Conservation (phyloP, 2,888 invertebrate genomes). For the Epirrita christyi region DNA sequence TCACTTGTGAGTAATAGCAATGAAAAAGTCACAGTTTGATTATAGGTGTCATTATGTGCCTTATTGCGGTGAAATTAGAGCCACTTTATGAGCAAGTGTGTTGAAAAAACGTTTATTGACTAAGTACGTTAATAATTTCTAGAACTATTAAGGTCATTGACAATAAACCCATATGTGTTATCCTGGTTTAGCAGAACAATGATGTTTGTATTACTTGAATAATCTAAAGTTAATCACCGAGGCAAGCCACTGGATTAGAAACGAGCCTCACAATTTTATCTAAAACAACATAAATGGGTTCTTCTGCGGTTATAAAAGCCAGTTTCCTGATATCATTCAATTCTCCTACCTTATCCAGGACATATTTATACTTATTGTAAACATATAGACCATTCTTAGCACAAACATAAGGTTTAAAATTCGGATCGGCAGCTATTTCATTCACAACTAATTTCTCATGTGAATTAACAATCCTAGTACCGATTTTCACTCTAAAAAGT, state of each 20-base stretch:
- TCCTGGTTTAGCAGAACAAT: too few species aligned
- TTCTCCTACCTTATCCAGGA: conserved; percentile 63
- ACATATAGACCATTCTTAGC: conserved; percentile 62
- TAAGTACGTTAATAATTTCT: too few species aligned
- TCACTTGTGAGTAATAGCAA: too few species aligned
- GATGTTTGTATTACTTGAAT: not conserved
- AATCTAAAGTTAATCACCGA: conserved; percentile 45
- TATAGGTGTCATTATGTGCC: too few species aligned
- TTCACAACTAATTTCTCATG: conserved; percentile 59
- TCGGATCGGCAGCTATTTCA: conserved; percentile 56
- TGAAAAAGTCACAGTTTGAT: too few species aligned
- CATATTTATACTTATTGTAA: conserved; percentile 74
- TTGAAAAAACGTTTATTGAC: too few species aligned
- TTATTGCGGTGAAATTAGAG: too few species aligned
- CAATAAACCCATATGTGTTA: too few species aligned
- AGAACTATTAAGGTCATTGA: too few species aligned
- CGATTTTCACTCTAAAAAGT: conserved; percentile 63
- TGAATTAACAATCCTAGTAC: conserved; percentile 60
- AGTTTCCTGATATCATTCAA: conserved; percentile 60
- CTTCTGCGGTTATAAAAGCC: conserved; percentile 60
- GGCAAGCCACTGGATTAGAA: conserved; percentile 53
- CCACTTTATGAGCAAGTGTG: too few species aligned
- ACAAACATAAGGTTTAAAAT: conserved; percentile 57
- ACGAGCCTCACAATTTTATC: conserved; percentile 65
- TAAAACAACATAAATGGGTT: conserved; percentile 63